These are phyloP conservation scores for Pygathrix nemaeus DNA, from an alignment of 2,113 vertebrate species.

Conservation along the genomic window DNA sequence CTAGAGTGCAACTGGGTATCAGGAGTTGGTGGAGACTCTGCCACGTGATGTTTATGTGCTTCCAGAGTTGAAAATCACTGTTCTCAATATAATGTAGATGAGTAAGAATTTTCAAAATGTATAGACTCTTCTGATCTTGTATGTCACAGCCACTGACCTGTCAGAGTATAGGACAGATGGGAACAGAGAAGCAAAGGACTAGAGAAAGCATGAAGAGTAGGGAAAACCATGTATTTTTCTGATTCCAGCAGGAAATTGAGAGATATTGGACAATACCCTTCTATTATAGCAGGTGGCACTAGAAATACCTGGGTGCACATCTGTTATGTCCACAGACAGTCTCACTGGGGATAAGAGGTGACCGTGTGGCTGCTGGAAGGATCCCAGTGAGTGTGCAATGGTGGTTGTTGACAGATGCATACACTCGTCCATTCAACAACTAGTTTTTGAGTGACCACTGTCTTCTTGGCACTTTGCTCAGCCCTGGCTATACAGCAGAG, in stretches of 20 bases:
- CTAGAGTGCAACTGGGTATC: fast-evolving
- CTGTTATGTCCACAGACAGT: background rate
- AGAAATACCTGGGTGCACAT: background rate
- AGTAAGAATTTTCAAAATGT: background rate
- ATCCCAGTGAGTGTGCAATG: background rate
- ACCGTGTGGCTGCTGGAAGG: background rate
- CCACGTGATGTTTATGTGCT: too few relatives aligned
- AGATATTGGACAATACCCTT: background rate
- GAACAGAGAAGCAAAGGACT: background rate
- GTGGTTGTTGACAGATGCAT: background rate
- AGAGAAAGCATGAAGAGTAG: background rate
- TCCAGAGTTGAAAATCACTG: background rate
- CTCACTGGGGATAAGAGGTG: background rate
- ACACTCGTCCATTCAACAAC: background rate
- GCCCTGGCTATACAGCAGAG: background rate
- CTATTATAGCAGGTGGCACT: background rate
- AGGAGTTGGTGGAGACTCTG: background rate
- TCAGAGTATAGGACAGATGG: background rate
- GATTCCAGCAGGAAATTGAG: background rate
- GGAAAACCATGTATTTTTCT: background rate
- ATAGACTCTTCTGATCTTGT: background rate
- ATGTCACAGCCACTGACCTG: background rate
- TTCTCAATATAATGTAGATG: background rate
- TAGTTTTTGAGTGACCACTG: background rate
- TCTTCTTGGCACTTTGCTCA: background rate